Base-by-base conservation (phyloP, 35 echinoderm and acorn worm genomes). In the Holothuria glaberrima region DNA sequence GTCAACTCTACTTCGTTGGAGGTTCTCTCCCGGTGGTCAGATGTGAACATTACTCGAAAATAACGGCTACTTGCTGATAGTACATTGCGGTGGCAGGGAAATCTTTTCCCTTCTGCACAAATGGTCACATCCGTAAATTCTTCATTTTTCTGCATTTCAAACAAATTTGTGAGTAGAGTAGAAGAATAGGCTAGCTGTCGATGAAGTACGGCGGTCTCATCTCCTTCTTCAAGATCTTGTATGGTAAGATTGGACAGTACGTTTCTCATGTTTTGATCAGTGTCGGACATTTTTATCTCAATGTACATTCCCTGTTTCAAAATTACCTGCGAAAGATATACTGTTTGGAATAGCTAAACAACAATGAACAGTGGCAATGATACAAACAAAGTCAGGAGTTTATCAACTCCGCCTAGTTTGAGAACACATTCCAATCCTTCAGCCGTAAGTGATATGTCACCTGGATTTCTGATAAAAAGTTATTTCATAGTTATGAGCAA, bases 31-130 rank as follows among this genome's bases (percentile, higher is more conserved):
- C 81, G 62, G 72, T 94, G 79, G 21, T 92, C 89, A 7, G 89
- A 69, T 0, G 95, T 83, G 21, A 97, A 94, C 92, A 97, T 92
- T 7, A 87, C 95, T 36, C 90, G 78, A 69, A 97, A 97, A 70
- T 94, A 97, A 26, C 83, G 92, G 66, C 95, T 97, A 30, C 79
- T 91, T 17, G 92, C 95, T 30, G 89, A 80, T 18, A 97, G 73
- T 29, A 97, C 22, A 21, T 86, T 70, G n/a, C 80, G 62, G 71
- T 97, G 95, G 48, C 95, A 97, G 3, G 83, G 87, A 56, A 97
- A 97, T 38, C 89, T 78, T 17, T 68, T 56, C 21, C 71, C 86
- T 33, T 86, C 89, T 34, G 75, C 90, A 32, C 78, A 86, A 16
- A 97, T 68, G 9, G 80, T 78, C 18, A 85, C 88, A 82, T 97